Percentiles rank a stretch among this genome's conserved stretches.
Evolutionary conservation across 2,113 vertebrate species (phyloP).

Genomic region (Tapirus terrestris): DNA sequence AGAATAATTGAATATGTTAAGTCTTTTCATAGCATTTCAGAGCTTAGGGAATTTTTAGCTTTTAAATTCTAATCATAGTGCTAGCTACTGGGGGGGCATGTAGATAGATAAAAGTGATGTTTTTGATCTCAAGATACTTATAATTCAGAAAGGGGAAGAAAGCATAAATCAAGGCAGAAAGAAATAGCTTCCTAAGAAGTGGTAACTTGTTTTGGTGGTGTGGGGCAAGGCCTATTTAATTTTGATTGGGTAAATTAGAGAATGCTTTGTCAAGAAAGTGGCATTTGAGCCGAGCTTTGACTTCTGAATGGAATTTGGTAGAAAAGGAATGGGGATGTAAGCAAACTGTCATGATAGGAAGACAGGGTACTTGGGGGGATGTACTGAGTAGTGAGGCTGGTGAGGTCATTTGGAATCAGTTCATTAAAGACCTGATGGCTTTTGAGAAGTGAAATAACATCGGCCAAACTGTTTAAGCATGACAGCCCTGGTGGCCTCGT

Average conservation of each 20-base stretch:
- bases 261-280: background rate
- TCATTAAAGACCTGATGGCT: background rate
- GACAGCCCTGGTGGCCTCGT: background rate
- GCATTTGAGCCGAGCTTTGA: background rate
- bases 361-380: background rate
- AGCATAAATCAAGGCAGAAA: background rate
- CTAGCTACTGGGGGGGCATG: background rate
- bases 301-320: background rate
- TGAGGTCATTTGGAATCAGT: background rate
- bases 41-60: slow-evolving; percentile 44
- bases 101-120: slow-evolving; percentile 34
- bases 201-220: background rate
- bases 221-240: background rate
- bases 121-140: slow-evolving; percentile 4
- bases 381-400: background rate
- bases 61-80: slow-evolving; percentile 20
- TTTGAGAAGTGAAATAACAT: background rate
- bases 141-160: background rate
- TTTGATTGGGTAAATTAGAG: background rate
- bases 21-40: slow-evolving; percentile 38
- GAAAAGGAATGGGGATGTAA: background rate
- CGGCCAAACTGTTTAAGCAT: background rate
- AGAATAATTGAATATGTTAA: slow-evolving; percentile 35
- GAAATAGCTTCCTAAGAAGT: background rate
- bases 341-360: background rate